phyloP scores from a whole-genome alignment of 2,797 vertebrate genomes.

The Hirundo rustica region DNA sequence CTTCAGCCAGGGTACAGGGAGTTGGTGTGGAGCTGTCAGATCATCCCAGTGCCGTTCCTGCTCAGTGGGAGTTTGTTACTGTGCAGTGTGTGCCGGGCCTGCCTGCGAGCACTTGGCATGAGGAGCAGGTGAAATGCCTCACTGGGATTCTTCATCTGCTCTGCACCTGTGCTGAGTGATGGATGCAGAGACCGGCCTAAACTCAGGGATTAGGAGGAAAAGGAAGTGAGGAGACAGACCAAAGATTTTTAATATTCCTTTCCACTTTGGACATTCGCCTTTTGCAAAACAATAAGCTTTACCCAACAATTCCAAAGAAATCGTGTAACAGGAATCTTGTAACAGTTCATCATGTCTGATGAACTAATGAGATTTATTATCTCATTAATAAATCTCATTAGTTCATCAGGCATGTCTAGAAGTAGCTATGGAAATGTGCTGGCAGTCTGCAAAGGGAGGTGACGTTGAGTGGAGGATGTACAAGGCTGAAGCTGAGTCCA shows the following conservation, averaged over 20 bases:
- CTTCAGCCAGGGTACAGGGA: background rate
- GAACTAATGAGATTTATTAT: background rate
- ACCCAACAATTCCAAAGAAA: background rate
- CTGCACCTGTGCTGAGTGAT: background rate
- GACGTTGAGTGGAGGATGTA: background rate
- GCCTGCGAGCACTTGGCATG: background rate
- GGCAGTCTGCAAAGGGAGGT: background rate
- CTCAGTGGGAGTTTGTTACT: background rate
- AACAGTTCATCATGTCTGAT: background rate
- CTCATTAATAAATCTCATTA: background rate
- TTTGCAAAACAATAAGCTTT: background rate
- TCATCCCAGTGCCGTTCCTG: rapidly evolving
- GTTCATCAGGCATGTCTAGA: background rate
- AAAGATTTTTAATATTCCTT: background rate
- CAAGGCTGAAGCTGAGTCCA: background rate
- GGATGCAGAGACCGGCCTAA: rapidly evolving
- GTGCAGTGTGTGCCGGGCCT: rapidly evolving
- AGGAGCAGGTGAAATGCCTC: background rate
- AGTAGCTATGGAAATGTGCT: background rate
- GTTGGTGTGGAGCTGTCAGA: background rate
- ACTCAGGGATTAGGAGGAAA: background rate
- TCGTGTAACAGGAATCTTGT: background rate
- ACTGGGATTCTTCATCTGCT: background rate
- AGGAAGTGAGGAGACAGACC: background rate
- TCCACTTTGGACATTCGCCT: background rate